Percentiles rank a stretch among this genome's conserved stretches.
These are phyloP conservation scores for Anthoscopus minutus DNA, from an alignment of 2,113 vertebrate genomes.

Conservation along the genomic window DNA sequence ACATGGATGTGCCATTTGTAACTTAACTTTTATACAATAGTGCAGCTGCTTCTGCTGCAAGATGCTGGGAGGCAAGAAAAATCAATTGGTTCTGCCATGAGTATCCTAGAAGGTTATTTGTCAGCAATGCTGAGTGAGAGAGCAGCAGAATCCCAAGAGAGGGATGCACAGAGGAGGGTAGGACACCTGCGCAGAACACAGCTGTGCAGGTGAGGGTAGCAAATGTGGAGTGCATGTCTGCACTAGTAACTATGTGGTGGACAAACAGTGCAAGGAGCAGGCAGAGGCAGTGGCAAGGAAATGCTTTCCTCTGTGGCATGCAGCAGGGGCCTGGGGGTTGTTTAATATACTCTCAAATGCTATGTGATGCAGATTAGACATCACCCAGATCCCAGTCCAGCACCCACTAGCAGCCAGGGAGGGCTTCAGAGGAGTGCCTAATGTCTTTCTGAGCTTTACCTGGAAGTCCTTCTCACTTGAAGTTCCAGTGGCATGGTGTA, in stretches of 20 bases:
- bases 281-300: background rate
- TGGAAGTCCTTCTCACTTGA: background rate
- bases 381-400: background rate
- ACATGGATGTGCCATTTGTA: background rate
- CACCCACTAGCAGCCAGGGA: background rate
- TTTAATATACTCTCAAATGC: background rate
- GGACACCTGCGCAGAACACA: background rate
- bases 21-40: background rate
- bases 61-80: background rate
- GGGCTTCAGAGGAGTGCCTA: background rate
- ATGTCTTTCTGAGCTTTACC: background rate
- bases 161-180: background rate
- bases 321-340: background rate
- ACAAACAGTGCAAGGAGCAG: background rate
- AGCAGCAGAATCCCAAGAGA: background rate
- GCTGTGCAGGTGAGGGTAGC: background rate
- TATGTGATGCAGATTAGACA: background rate
- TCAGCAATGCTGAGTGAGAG: background rate
- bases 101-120: background rate
- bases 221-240: background rate
- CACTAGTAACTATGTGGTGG: background rate
- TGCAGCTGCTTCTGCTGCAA: background rate
- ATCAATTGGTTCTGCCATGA: background rate
- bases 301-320: background rate
- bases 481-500: background rate